Percentiles rank a stretch among this genome's conserved stretches.
These are phyloP conservation scores for Dicranocentrus wangi DNA, from an alignment of 2,888 invertebrate genomes.

Conservation along the genomic window DNA sequence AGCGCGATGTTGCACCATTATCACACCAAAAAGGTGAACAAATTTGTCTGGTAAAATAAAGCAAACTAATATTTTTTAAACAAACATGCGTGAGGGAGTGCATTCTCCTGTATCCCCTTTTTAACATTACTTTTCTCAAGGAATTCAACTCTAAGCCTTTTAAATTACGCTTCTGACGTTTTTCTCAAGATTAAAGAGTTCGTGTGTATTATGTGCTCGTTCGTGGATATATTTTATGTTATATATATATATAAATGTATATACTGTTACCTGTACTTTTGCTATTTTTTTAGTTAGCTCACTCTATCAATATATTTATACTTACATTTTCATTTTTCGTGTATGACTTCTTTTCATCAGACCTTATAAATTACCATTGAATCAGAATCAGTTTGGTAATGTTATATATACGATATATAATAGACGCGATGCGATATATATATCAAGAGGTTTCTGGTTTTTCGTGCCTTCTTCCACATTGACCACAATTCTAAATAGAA, in stretches of 20 bases:
- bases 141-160: slow-evolving; percentile 11
- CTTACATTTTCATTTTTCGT: slow-evolving; percentile 21
- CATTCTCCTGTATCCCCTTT: neutral
- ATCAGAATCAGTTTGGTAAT: slow-evolving; percentile 56
- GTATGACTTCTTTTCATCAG: slow-evolving; percentile 62
- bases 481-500: neutral
- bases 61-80: neutral
- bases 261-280: neutral
- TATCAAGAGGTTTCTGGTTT: neutral
- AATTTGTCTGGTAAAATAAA: neutral
- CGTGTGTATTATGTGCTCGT: no score
- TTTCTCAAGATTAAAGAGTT: slow-evolving; percentile 6
- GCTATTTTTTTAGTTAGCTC: slow-evolving; percentile 5
- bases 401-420: neutral
- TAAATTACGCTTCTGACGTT: slow-evolving; percentile 1
- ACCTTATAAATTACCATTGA: slow-evolving; percentile 60
- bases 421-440: no score
- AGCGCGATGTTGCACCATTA: neutral
- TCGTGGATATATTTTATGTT: no score
- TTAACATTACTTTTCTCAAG: slow-evolving; percentile 16
- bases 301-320: slow-evolving; percentile 8
- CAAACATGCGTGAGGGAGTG: slow-evolving; percentile 3
- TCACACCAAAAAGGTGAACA: neutral
- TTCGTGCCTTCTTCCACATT: neutral
- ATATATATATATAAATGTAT: no score